These are phyloP conservation scores for Drosophila eugracilis DNA, from an alignment of 1,140 invertebrate species.

Conservation along the genomic window DNA sequence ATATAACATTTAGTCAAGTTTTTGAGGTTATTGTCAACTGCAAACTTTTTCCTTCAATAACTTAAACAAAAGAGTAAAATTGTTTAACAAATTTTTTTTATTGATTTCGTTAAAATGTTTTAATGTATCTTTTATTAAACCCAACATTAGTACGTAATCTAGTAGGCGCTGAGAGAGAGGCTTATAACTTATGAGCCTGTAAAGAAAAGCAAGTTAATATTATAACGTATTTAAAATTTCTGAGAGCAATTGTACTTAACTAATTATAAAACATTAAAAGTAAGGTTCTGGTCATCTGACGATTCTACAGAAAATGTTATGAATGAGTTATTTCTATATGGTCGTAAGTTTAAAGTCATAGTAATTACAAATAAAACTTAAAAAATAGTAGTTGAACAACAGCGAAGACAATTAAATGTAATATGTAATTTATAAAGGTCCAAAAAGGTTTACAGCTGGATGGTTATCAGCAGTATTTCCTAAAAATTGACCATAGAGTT, in stretches of 20 bases:
- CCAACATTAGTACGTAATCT: constrained; percentile 65
- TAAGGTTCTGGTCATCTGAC: constrained; percentile 75
- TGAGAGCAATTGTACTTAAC: constrained; percentile 71
- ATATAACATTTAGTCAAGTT: too few relatives aligned
- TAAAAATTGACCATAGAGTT: constrained; percentile 92
- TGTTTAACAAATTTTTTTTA: too few relatives aligned
- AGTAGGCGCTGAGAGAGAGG: constrained; percentile 65
- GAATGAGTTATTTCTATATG: constrained; percentile 71
- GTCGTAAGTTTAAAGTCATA: constrained; percentile 76
- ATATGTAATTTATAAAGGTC: constrained; percentile 86
- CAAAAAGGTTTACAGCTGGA: constrained; percentile 91
- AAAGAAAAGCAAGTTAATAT: constrained; percentile 68
- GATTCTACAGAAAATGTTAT: constrained; percentile 79
- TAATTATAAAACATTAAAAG: constrained; percentile 68
- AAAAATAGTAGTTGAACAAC: constrained; percentile 84
- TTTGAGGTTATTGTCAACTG: too few relatives aligned
- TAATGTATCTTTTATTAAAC: constrained; percentile 64
- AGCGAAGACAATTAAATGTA: constrained; percentile 81
- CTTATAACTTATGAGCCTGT: constrained; percentile 65
- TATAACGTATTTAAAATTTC: constrained; percentile 58
- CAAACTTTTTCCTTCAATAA: too few relatives aligned
- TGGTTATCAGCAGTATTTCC: constrained; percentile 90
- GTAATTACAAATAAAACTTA: constrained; percentile 81
- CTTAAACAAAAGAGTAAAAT: too few relatives aligned
- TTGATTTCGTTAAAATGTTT: too few relatives aligned